Evolutionary conservation across 1,140 invertebrate genomes (phyloP).

Genomic region (Drosophila pruinosa): DNA sequence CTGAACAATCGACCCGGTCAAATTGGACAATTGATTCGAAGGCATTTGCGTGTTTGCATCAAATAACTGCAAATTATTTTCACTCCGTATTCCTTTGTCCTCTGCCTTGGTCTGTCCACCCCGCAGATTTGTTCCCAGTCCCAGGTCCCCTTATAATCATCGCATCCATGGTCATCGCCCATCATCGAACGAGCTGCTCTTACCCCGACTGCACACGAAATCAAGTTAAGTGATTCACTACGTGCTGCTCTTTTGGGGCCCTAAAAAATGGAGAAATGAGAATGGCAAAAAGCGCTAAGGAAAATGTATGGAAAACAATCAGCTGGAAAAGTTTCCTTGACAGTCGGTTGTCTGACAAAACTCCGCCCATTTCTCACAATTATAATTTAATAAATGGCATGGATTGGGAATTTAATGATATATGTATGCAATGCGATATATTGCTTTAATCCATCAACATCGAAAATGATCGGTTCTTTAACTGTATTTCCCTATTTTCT

Average conservation of each 20-base stretch:
- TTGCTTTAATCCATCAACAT: no score
- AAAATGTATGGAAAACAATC: conserved; percentile 19
- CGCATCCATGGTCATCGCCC: conserved; percentile 21
- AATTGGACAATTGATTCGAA: conserved; percentile 81
- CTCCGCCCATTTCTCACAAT: background rate
- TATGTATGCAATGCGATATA: no score
- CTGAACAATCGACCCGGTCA: conserved; percentile 67
- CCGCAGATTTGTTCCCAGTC: background rate
- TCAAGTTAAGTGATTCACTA: conserved; percentile 82
- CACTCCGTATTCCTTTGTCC: conserved; percentile 29
- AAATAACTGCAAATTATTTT: conserved; percentile 77
- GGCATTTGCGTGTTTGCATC: conserved; percentile 80
- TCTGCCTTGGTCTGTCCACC: background rate
- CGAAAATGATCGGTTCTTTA: no score
- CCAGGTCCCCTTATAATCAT: conserved; percentile 45
- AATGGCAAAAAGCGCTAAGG: background rate
- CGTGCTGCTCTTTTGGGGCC: conserved; percentile 70
- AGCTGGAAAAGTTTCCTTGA: conserved; percentile 9
- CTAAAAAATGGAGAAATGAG: conserved; percentile 26
- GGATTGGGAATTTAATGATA: no score
- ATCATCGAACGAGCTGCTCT: conserved; percentile 5
- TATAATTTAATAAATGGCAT: background rate
- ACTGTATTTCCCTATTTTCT: no score
- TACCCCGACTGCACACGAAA: conserved; percentile 22
- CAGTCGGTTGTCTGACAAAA: background rate